Base-by-base conservation (phyloP, 2,888 invertebrate genomes). In the Ophioninae sp. region DNA sequence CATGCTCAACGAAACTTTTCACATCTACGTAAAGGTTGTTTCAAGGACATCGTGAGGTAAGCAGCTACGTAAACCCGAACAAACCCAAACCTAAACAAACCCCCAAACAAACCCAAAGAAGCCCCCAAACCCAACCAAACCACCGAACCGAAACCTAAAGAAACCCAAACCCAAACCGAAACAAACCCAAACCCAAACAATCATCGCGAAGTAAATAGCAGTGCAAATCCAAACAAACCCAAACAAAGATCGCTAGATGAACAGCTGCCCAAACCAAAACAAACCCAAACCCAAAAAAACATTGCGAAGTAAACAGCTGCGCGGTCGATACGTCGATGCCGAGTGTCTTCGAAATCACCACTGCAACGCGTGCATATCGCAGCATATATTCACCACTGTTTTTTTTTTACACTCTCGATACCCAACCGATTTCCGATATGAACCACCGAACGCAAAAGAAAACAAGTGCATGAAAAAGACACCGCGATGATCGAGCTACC, bases 401-500 rank as follows among this genome's bases (percentile, higher is more conserved):
- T 30, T 30, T 71, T 72, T 72, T 65, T 72, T 76, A 79, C 69
- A 76, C 65, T 67, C 79, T 79, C 73, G 68, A 81, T 76, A 67
- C 69, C 72, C 79, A 64, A 84, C 82, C 79, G 84, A 84, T 84
- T 79, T 73, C 61, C 79, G 79, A 82, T 81, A 84, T 81, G 71
- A 75, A 76, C 79, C 75, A 65, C 37, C 41, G 73, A 73, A 63
- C n/a, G 20, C 22, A 41, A 17, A 39, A 71, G 37, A 23, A 51
- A 51, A 51, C 3, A 71, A 73, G 67, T 68, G 74, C 71, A 71
- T 67, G 41, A 58, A 71, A 79, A 30, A 41, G 63, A 76, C 79
- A 17, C 58, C 64, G 17, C 44, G 22, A 51, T 23, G 8, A 23
- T 68, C 44, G 22, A 20, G 23, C 67, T 7, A 22, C 23, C 58